A percentile compares a stretch with the other conserved stretches of the same genome.
Conservation (phyloP, 2,797 vertebrate species). For the Megaceryle alcyon region DNA sequence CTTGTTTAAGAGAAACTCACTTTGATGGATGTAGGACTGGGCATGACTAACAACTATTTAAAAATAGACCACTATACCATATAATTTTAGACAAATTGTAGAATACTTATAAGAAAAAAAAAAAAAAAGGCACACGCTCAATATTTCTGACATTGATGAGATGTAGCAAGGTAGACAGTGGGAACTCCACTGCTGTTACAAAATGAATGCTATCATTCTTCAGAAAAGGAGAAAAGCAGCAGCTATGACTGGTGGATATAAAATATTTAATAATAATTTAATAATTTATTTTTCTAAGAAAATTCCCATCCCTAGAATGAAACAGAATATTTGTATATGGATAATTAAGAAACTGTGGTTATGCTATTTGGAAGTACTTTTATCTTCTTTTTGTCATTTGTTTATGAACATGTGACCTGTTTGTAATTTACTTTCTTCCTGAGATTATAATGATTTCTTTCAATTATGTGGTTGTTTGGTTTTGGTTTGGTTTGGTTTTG, state of each 20-base stretch:
- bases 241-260: background rate
- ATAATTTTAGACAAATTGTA: background rate
- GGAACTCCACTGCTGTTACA: background rate
- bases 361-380: background rate
- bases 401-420: background rate
- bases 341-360: background rate
- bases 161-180: background rate
- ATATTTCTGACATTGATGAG: background rate
- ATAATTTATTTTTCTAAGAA: background rate
- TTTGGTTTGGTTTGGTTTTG: too few species aligned
- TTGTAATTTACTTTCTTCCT: background rate
- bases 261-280: background rate
- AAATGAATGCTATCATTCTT: background rate
- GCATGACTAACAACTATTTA: background rate
- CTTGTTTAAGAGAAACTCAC: background rate
- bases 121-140: background rate
- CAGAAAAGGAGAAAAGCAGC: background rate
- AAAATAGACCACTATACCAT: background rate
- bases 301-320: background rate
- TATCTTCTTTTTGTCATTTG: background rate
- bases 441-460: background rate
- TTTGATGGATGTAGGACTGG: background rate
- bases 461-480: too few species aligned
- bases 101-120: background rate
- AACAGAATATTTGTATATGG: background rate